Base-by-base conservation (phyloP, 2,888 invertebrate genomes). In the Papilio elwesi region DNA sequence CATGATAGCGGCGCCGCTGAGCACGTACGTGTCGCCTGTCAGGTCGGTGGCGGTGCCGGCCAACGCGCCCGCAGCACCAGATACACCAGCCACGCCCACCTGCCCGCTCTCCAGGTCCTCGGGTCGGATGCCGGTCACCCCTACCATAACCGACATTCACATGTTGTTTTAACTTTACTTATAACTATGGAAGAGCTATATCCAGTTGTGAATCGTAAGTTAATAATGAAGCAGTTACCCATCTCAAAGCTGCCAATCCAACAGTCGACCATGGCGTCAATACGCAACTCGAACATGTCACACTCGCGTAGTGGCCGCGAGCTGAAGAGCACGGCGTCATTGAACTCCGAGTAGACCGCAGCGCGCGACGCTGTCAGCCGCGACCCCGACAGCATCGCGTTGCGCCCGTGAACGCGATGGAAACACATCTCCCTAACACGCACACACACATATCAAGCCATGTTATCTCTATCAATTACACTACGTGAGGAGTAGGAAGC, bases 221-320 rank as follows among this genome's bases (percentile, higher is more conserved):
- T 47, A 26, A 43, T 63, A 66, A 8, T 9, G 15, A 43, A 49
- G 16, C 13, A 13, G 76, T 79, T 83, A 96, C 97, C 97, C 75
- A 97, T 97, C 94, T 98, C 98, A 70, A 98, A 96, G 75, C 98
- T 97, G 7, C 98, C 98, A 12, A 97, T 97, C 98, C 98, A 98
- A 76, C 98, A 95, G 79, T 97, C 98, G 15, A 98, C 97, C 95
- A 98, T 97, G 82, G 96, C 97, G 85, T 98, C 98, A 65, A 99
- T 96, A 65, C 96, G 94, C 38, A 99, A 96, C 88, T 99, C 98
- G 87, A 99, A 99, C 89, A 99, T 95, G 88, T 99, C 98, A 64
- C 97, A 97, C 82, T 98, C 97, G 26, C 97, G 94, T 65, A 99
- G 90, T 0, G 98, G 97, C 69, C 98, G 94, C 85, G 97, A 98